These are phyloP conservation scores for Cyrtorhinus lividipennis DNA, from an alignment of 1,140 invertebrate genomes.

Conservation along the genomic window DNA sequence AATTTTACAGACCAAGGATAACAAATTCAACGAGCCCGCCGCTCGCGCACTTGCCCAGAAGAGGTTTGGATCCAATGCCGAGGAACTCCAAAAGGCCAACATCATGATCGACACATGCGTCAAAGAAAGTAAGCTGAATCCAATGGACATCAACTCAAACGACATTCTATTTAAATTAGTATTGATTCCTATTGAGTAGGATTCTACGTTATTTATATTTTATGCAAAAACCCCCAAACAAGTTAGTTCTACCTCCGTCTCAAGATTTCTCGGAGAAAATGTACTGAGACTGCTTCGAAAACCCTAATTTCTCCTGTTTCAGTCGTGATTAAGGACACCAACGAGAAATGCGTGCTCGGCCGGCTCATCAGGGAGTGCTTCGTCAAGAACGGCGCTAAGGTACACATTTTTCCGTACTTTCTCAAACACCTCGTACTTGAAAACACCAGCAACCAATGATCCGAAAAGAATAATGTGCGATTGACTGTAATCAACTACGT, in stretches of 20 bases:
- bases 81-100: constrained; percentile 24
- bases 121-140: constrained; percentile 25
- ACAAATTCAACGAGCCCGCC: constrained; percentile 21
- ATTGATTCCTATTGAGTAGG: background rate
- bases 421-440: background rate
- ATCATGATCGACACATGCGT: constrained; percentile 25
- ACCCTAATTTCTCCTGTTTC: constrained; percentile 10
- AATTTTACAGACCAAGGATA: constrained; percentile 20
- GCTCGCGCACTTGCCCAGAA: constrained; percentile 21
- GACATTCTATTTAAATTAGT: no score
- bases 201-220: background rate
- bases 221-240: background rate
- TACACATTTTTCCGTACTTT: constrained; percentile 10
- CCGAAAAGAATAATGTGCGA: background rate
- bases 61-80: constrained; percentile 21
- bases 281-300: no score
- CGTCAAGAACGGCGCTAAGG: constrained; percentile 26
- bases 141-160: no score
- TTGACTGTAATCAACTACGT: no score
- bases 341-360: constrained; percentile 26
- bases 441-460: background rate
- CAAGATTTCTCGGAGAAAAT: no score
- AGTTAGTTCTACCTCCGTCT: background rate
- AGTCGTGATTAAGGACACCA: constrained; percentile 23
- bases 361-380: constrained; percentile 24